These are phyloP conservation scores for Pogonophryne albipinna DNA, from an alignment of 2,797 vertebrate genomes.

Conservation along the genomic window DNA sequence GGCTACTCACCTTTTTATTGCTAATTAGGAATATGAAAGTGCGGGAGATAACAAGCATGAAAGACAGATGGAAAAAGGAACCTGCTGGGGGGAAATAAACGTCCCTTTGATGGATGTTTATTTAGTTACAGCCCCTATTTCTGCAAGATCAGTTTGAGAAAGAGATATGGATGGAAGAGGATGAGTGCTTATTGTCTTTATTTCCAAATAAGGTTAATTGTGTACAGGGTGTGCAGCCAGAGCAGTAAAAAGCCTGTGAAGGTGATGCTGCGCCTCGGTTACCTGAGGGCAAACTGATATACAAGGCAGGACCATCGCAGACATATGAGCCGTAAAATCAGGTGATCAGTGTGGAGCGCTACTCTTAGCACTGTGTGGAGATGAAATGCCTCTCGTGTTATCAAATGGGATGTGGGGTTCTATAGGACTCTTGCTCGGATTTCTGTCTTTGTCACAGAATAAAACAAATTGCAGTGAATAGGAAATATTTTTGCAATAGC, in stretches of 20 bases:
- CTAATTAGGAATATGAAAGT: constrained; percentile 25
- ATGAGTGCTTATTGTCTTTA: constrained; percentile 21
- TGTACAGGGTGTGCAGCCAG: constrained; percentile 8
- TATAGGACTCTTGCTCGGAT: constrained; percentile 21
- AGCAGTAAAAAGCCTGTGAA: constrained; percentile 1
- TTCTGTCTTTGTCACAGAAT: background rate
- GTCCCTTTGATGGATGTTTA: constrained; percentile 7
- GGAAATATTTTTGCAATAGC: background rate
- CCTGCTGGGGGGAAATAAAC: background rate
- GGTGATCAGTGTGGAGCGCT: constrained; percentile 20
- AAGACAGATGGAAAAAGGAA: background rate
- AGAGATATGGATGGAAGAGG: background rate
- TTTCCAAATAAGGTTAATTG: constrained; percentile 25
- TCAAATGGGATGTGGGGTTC: background rate
- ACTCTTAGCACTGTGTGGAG: constrained; percentile 36
- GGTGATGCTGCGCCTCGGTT: constrained; percentile 6
- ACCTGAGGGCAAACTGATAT: constrained; percentile 36
- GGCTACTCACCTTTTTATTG: constrained; percentile 17
- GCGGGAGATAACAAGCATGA: background rate
- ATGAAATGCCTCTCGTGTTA: constrained; percentile 27
- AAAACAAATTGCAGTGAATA: background rate
- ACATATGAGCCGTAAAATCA: constrained; percentile 48
- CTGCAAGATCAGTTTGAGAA: constrained; percentile 9
- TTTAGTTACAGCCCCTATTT: constrained; percentile 20
- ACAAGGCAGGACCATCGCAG: constrained; percentile 14